A percentile compares a stretch with the other conserved stretches of the same genome.
Evolutionary conservation across 2,113 vertebrate species (phyloP).

Genomic region (Fregata magnificens): DNA sequence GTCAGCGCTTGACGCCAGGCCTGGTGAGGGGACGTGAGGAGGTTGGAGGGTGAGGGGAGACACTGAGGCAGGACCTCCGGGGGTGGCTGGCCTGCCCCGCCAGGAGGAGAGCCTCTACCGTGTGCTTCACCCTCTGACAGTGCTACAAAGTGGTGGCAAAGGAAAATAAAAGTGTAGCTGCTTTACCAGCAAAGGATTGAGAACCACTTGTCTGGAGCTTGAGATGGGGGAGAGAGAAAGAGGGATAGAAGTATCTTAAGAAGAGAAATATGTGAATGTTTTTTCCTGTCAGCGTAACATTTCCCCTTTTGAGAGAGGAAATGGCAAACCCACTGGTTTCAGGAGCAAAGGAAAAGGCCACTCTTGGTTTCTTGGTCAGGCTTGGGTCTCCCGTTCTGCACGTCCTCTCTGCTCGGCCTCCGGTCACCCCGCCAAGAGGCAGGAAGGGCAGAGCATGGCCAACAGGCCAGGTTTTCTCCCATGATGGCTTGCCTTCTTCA

Average conservation of each 20-base stretch:
- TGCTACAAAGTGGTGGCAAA: not conserved
- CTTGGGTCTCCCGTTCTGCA: not conserved
- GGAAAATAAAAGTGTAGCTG: not conserved
- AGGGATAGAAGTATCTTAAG: not conserved
- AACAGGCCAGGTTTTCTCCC: not conserved
- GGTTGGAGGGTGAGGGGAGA: not conserved
- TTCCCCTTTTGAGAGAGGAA: slow-evolving; percentile 13
- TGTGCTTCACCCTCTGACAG: not conserved
- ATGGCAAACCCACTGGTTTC: not conserved
- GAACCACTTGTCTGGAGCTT: not conserved
- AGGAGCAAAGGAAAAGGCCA: not conserved
- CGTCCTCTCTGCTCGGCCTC: not conserved
- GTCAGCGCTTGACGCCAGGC: not conserved
- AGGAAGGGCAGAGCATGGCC: not conserved
- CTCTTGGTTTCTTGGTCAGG: not conserved
- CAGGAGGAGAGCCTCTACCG: not conserved
- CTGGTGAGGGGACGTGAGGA: not conserved
- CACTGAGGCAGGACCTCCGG: not conserved
- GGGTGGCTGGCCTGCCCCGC: fast-evolving
- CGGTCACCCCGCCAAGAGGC: not conserved
- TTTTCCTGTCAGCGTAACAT: not conserved
- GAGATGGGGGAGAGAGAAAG: not conserved
- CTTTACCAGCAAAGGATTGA: not conserved
- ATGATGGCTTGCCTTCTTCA: not conserved
- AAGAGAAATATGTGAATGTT: not conserved